Percentiles rank a stretch among this genome's conserved stretches.
Evolutionary conservation across 2,888 invertebrate genomes (phyloP).

Genomic region (Zygaena filipendulae): DNA sequence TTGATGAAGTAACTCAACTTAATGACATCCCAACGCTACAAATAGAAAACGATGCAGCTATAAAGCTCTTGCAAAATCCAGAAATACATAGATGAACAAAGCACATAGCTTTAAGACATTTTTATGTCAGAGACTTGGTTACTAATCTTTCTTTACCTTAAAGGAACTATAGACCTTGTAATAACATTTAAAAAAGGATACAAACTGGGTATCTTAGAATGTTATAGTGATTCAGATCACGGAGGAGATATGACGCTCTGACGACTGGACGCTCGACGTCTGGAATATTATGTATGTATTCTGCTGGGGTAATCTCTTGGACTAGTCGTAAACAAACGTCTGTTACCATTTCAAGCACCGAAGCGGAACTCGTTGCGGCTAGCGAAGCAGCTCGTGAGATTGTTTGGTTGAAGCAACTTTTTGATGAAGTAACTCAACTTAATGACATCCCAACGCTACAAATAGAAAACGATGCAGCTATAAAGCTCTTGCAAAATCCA

Average conservation of each 20-base stretch:
- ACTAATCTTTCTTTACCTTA: constrained; percentile 5
- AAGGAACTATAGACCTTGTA: constrained; percentile 1
- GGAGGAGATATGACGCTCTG: constrained; percentile 3
- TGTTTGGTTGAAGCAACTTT: constrained; percentile 3
- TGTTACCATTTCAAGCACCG: constrained; percentile 6
- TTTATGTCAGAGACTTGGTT: no score
- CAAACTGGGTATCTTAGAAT: not conserved
- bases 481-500: no score
- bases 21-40: not conserved
- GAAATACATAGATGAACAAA: no score
- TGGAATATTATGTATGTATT: constrained; percentile 6
- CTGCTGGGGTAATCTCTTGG: constrained; percentile 8
- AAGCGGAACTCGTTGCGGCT: constrained; percentile 12
- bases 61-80: no score
- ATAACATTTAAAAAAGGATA: not conserved
- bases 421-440: not conserved
- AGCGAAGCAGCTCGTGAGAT: constrained; percentile 9
- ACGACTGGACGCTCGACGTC: constrained; percentile 8
- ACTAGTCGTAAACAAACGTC: constrained; percentile 5
- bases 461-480: not conserved
- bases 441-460: not conserved
- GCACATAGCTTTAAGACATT: no score
- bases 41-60: not conserved
- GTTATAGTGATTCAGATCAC: constrained; percentile 10
- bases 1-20: not conserved